Evolutionary conservation across 2,888 invertebrate species (phyloP), one percentile per base, ranked within the genome.

Genomic region (Gisinianus flammeolus): DNA sequence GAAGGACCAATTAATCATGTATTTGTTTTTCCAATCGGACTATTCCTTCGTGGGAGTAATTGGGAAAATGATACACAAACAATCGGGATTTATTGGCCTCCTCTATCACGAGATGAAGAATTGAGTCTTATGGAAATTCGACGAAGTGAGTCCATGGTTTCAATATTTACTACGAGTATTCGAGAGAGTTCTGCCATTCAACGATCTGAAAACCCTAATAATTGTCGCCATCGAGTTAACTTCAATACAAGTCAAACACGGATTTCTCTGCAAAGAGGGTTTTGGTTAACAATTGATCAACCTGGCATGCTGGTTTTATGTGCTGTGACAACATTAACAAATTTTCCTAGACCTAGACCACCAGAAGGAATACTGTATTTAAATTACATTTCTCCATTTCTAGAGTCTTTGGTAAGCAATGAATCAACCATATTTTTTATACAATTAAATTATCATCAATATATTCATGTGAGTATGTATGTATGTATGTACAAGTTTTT

Each of bases 21-120:
- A 0, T 84, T 80, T 76, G 71, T 80, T 31, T 81, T 83, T 66
- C 84, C 84, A 16, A 79, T 83, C 54, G 83, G 84, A 0, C 70
- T 84, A 6, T 83, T 84, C 44, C 77, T 84, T n/a, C 77, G 80
- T 64, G 83, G 83, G 16, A 77, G 77, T 26, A 76, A 79, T 52
- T 84, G 83, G 82, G 80, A 82, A 77, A 69, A 80, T 44, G 79
- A 78, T 71, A 79, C 81, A 35, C 78, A 79, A 74, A 81, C 78
- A 26, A 56, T 84, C 56, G 84, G 81, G 30, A 84, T 84, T 31
- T 82, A 81, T 62, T 84, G 84, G 84, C 84, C 82, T 10, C 77
- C 79, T 1, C 77, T 79, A n/a, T 75, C 80, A 24, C 75, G 81
- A 26, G 76, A 81, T 22, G 83, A 83, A 56, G 84, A 84, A 62